Percentiles rank a stretch among this genome's conserved stretches.
These are phyloP conservation scores for Masnerella sp. DNA, from an alignment of 2,888 invertebrate genomes.

Conservation along the genomic window DNA sequence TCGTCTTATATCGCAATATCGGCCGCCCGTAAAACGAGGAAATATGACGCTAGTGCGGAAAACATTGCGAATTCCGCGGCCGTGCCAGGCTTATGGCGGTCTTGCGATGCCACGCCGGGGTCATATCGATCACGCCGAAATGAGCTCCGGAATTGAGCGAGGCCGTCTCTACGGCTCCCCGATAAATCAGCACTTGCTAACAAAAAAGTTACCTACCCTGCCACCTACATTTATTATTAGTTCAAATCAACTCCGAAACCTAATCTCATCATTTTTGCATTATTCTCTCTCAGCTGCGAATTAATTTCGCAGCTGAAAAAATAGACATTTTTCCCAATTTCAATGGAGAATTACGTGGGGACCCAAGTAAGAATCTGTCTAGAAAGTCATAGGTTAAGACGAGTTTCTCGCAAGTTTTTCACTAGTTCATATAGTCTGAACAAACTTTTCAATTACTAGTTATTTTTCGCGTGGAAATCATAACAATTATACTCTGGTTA, in stretches of 20 bases:
- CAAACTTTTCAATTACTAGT: no score
- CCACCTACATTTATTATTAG: slow-evolving; percentile 31
- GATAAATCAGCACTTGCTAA: slow-evolving; percentile 64
- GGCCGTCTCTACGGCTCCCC: slow-evolving; percentile 43
- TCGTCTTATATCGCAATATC: slow-evolving; percentile 40
- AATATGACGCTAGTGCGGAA: slow-evolving; percentile 60
- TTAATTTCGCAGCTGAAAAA: no score
- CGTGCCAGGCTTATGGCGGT: slow-evolving; percentile 64
- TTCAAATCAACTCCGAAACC: slow-evolving; percentile 25
- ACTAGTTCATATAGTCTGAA: no score
- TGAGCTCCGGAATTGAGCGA: slow-evolving; percentile 45
- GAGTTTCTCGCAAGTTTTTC: no score
- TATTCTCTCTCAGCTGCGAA: no score
- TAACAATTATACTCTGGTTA: no score
- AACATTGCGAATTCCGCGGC: slow-evolving; percentile 65
- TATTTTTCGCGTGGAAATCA: no score
- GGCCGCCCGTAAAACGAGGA: slow-evolving; percentile 60
- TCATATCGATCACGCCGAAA: slow-evolving; percentile 65
- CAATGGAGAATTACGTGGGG: no score
- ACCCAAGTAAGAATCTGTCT: no score
- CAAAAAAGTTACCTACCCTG: slow-evolving; percentile 58
- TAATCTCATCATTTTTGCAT: no score
- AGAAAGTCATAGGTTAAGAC: no score
- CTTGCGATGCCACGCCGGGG: slow-evolving; percentile 49
- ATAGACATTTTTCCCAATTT: no score